phyloP scores from a whole-genome alignment of 2,888 invertebrate genomes.

The Caprella mutica region DNA sequence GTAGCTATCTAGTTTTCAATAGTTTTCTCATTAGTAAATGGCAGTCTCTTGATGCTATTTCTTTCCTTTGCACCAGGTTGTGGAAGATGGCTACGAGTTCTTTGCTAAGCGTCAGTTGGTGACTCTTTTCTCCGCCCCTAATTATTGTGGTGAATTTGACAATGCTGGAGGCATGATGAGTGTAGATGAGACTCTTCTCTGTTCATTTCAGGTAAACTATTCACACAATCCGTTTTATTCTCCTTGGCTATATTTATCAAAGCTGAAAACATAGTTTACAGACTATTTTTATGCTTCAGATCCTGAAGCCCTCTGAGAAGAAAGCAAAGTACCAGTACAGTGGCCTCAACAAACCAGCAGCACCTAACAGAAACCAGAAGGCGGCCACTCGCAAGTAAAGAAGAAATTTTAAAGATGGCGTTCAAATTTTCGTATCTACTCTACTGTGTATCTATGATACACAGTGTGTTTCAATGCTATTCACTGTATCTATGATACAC shows the following conservation, averaged over 20 bases:
- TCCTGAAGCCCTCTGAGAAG: constrained; percentile 97
- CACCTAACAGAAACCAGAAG: constrained; percentile 25
- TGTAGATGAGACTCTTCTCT: constrained; percentile 97
- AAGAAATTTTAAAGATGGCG: too few relatives aligned
- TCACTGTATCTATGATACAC: too few relatives aligned
- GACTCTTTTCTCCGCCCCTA: constrained; percentile 95
- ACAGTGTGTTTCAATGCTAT: too few relatives aligned
- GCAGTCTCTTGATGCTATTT: too few relatives aligned
- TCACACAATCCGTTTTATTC: too few relatives aligned
- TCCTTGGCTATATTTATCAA: too few relatives aligned
- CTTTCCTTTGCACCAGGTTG: constrained; percentile 57
- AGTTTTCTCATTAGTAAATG: too few relatives aligned
- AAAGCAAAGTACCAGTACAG: constrained; percentile 96
- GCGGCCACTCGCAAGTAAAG: constrained; percentile 18
- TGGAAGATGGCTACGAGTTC: constrained; percentile 98
- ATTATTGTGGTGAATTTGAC: constrained; percentile 96
- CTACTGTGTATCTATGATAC: too few relatives aligned
- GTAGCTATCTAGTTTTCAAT: too few relatives aligned
- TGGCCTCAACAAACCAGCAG: constrained; percentile 32
- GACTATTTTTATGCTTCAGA: constrained; percentile 61
- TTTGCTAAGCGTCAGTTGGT: constrained; percentile 97
- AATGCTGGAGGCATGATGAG: constrained; percentile 99
- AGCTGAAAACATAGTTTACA: too few relatives aligned
- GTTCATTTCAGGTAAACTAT: constrained; percentile 95
- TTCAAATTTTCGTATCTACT: too few relatives aligned